Percentiles rank a stretch among this genome's conserved stretches.
Conservation (phyloP, 2,113 vertebrate genomes). For the Vidua macroura region DNA sequence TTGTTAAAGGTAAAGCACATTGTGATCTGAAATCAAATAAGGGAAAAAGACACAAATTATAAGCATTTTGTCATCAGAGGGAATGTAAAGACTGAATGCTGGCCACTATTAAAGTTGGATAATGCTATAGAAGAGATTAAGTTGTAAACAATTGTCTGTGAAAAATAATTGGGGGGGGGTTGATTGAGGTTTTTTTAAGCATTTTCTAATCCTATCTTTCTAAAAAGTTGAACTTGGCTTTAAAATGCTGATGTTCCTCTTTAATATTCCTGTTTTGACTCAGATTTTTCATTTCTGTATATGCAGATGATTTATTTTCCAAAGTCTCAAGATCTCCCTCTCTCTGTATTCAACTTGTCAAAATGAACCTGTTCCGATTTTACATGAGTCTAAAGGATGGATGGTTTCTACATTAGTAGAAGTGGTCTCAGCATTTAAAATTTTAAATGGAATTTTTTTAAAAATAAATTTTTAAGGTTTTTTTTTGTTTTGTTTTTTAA, state of each 20-base stretch:
- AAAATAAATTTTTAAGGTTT: background rate
- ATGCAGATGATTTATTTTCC: background rate
- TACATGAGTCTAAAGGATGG: background rate
- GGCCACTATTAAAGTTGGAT: background rate
- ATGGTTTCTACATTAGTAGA: background rate
- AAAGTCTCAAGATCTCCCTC: background rate
- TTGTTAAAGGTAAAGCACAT: background rate
- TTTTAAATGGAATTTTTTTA: background rate
- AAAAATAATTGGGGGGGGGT: background rate
- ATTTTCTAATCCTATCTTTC: background rate
- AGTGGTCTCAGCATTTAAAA: background rate
- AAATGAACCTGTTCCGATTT: background rate
- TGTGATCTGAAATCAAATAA: background rate
- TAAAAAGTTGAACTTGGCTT: background rate
- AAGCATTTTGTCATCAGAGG: background rate
- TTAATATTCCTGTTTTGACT: background rate
- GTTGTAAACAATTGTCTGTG: background rate
- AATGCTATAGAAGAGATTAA: constrained; percentile 17
- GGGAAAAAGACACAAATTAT: background rate
- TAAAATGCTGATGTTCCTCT: background rate
- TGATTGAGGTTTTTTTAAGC: background rate
- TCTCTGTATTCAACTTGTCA: background rate
- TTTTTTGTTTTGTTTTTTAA: background rate
- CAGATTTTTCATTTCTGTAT: background rate
- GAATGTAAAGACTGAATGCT: background rate